Evolutionary conservation across 2,888 invertebrate species (phyloP).

Genomic region (Thereva nobilitata): DNA sequence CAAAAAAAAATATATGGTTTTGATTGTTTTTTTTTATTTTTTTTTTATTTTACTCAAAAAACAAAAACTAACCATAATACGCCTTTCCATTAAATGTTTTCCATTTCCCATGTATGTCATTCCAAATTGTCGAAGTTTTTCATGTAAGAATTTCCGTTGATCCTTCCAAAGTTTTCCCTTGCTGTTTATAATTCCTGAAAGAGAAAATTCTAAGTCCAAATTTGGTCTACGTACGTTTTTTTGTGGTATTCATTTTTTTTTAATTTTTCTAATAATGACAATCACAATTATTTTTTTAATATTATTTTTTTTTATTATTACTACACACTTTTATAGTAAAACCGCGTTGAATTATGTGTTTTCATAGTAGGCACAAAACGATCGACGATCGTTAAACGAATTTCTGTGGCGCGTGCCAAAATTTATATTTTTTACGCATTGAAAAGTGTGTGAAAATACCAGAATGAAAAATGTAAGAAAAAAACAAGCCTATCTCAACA

Average conservation of each 20-base stretch:
- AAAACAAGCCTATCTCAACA: no score
- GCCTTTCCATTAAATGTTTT: conserved; percentile 79
- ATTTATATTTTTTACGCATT: no score
- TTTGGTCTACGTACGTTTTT: neutral
- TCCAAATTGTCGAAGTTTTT: conserved; percentile 81
- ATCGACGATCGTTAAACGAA: no score
- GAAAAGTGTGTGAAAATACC: no score
- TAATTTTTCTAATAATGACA: neutral
- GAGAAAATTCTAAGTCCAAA: conserved; percentile 31
- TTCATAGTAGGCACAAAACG: no score
- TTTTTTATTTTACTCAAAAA: neutral
- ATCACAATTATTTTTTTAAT: no score
- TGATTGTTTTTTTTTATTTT: neutral
- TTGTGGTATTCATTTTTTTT: neutral
- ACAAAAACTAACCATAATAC: conserved; percentile 70
- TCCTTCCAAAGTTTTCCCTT: conserved; percentile 89
- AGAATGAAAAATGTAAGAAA: no score
- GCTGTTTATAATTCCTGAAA: conserved; percentile 84
- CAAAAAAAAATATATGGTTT: neutral
- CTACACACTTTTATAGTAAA: no score
- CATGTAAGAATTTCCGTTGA: conserved; percentile 84
- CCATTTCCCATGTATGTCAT: conserved; percentile 84
- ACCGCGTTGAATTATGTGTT: no score
- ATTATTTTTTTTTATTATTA: no score
- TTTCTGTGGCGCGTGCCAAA: no score